Conservation (phyloP, 2,888 invertebrate species). For the Meiosimyza platycephala region DNA sequence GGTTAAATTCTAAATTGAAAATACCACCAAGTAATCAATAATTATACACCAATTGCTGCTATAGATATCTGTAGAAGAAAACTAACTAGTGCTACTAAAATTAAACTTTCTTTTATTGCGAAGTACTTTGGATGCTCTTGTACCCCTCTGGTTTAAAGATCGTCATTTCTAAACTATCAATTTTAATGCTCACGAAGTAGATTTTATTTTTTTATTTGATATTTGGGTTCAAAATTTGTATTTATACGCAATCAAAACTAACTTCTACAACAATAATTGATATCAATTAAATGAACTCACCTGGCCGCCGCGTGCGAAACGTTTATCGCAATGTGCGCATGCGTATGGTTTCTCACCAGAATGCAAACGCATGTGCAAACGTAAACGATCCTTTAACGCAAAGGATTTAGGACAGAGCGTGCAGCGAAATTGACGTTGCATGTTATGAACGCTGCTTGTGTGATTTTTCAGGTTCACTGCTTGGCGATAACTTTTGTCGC, state of each 20-base stretch:
- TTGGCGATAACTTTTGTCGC: conserved; percentile 74
- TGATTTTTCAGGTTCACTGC: conserved; percentile 76
- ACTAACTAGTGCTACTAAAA: too few relatives aligned
- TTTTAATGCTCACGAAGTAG: not conserved
- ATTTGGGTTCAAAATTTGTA: not conserved
- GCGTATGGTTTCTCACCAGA: conserved; percentile 77
- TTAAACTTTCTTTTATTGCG: too few relatives aligned
- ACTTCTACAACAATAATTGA: not conserved
- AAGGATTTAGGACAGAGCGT: conserved; percentile 81
- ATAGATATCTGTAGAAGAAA: too few relatives aligned
- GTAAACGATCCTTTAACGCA: conserved; percentile 79
- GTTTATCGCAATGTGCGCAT: conserved; percentile 74
- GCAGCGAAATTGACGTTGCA: conserved; percentile 72
- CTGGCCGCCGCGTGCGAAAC: conserved; percentile 80
- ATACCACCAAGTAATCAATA: too few relatives aligned
- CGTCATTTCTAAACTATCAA: too few relatives aligned
- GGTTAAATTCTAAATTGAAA: too few relatives aligned
- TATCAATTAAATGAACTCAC: conserved; percentile 61
- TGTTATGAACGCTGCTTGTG: conserved; percentile 63
- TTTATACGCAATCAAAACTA: not conserved
- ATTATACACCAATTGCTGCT: too few relatives aligned
- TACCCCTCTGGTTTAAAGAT: too few relatives aligned
- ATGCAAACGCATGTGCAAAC: conserved; percentile 79
- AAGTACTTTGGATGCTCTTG: too few relatives aligned
- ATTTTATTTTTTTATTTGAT: not conserved